Base-by-base conservation (phyloP, 2,888 invertebrate genomes). In the Crematogaster levior region DNA sequence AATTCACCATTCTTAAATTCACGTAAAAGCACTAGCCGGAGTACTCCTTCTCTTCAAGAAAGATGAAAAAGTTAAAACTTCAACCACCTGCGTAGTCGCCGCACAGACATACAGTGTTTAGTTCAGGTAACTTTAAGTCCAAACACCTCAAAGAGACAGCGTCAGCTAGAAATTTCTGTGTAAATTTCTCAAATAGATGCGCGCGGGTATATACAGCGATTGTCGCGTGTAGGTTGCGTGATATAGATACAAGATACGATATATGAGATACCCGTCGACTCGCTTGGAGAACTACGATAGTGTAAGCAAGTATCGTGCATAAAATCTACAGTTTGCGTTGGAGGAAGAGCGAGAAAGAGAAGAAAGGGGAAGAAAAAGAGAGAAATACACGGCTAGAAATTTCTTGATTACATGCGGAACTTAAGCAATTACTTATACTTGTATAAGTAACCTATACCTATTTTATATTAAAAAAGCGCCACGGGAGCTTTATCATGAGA, bases 111-210 rank as follows among this genome's bases (percentile, higher is more conserved):
- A 48, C n/a, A 24, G 53, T 48, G 68, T 68, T 77, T 56, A 70
- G 43, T 56, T 56, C 24, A 18, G 15, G 43, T 18, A 70, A 79
- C 70, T 79, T 70, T 56, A 70, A 51, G 65, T n/a, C 74, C 24
- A 27, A 27, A 34, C 21, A 37, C 56, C 43, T 70, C 77, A 56
- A 79, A 79, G 77, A 79, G 70, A 56, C 43, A 70, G 9, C 77
- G 43, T 70, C 77, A 70, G 43, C 43, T 43, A 18, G 70, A 70
- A 79, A 79, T 79, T 79, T 56, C 30, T 40, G 53, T 70, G 77
- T 70, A 79, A 79, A 79, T 79, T 79, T 79, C 77, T 68, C 70
- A 56, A 56, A 68, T 68, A 30, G 68, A 43, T 24, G 18, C 48
- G 51, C 53, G 21, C 30, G 53, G 21, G 30, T 30, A 27, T 65